Conservation (phyloP, 2,113 vertebrate genomes). For the Malurus melanocephalus region DNA sequence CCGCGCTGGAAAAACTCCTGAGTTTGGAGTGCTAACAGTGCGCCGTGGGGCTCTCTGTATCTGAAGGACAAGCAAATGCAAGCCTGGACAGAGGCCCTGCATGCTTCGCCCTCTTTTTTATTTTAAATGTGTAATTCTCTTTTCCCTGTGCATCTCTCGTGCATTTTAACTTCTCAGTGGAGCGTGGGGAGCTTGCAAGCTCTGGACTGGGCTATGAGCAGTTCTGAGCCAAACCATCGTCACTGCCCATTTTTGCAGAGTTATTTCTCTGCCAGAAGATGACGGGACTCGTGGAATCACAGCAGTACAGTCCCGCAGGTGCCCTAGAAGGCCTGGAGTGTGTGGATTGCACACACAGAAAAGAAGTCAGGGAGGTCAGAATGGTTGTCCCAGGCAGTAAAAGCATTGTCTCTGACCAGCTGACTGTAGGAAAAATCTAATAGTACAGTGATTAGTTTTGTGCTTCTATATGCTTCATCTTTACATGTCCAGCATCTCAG, state of each 20-base stretch:
- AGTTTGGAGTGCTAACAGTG: rapidly evolving
- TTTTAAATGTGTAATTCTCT: not conserved
- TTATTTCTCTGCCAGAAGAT: not conserved
- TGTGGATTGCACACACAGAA: rapidly evolving
- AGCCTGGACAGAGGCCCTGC: not conserved
- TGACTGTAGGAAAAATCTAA: not conserved
- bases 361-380: not conserved
- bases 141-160: not conserved
- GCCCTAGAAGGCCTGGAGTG: not conserved
- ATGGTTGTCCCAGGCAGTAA: no score
- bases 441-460: not conserved
- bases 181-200: not conserved
- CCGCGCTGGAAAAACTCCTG: rapidly evolving
- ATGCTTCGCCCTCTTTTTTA: not conserved
- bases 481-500: not conserved
- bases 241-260: rapidly evolving
- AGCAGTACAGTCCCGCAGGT: not conserved
- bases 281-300: no score
- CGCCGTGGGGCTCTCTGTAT: not conserved
- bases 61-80: not conserved
- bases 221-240: not conserved
- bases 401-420: rapidly evolving
- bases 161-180: rapidly evolving
- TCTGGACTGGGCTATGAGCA: rapidly evolving
- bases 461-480: not conserved